These are phyloP conservation scores for Eupithecia subfuscata DNA, from an alignment of 2,888 invertebrate species.

Conservation along the genomic window DNA sequence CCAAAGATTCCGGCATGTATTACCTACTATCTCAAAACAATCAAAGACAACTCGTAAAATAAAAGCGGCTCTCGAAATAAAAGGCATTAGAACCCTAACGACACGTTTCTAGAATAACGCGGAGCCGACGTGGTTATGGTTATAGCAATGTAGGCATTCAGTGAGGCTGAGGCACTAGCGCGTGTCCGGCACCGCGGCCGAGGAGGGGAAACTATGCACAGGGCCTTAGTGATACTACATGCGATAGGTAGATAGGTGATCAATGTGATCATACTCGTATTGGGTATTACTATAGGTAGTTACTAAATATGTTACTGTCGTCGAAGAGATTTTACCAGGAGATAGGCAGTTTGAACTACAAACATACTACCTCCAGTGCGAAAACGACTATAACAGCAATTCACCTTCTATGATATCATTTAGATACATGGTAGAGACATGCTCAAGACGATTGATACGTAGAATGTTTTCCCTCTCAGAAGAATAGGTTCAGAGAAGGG, in stretches of 20 bases:
- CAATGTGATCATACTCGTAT: neutral
- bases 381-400: neutral
- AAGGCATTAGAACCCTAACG: slow-evolving; percentile 3
- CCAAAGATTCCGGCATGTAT: neutral
- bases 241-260: no score
- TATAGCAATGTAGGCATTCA: slow-evolving; percentile 20
- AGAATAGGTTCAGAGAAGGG: slow-evolving; percentile 8
- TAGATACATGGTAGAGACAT: neutral
- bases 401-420: neutral
- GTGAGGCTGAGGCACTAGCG: slow-evolving; percentile 13
- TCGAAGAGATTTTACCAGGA: neutral
- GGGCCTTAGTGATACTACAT: neutral
- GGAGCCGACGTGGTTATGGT: slow-evolving; percentile 10
- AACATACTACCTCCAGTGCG: neutral
- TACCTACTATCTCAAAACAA: neutral
- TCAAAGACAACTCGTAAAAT: slow-evolving; percentile 2
- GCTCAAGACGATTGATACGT: neutral
- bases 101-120: neutral
- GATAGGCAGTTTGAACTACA: neutral
- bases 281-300: neutral
- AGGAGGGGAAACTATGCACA: slow-evolving; percentile 1
- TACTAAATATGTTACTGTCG: neutral
- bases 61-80: neutral
- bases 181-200: slow-evolving; percentile 4
- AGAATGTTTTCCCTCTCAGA: slow-evolving; percentile 7